These are phyloP conservation scores for Tragelaphus imberbis DNA, from an alignment of 2,113 vertebrate genomes.

Conservation along the genomic window DNA sequence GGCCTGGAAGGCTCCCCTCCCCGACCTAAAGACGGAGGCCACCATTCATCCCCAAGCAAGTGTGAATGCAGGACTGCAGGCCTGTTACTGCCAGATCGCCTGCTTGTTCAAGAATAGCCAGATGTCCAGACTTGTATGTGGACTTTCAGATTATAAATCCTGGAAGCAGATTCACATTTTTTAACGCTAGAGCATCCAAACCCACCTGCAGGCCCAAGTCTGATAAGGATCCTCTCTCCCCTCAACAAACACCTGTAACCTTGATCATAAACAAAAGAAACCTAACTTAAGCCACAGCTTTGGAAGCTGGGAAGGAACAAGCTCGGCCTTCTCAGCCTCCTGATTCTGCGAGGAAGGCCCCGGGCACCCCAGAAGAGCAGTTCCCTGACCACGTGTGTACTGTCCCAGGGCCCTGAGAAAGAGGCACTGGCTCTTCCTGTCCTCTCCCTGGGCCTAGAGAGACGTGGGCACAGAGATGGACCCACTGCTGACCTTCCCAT, in stretches of 20 bases:
- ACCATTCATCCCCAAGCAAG: neutral
- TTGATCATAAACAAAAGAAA: neutral
- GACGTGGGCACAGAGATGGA: fast-evolving
- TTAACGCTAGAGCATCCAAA: neutral
- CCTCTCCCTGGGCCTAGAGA: neutral
- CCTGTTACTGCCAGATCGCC: neutral
- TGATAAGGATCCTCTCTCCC: neutral
- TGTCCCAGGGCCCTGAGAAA: neutral
- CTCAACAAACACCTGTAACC: neutral
- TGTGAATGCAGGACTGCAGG: no score
- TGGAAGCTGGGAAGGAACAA: neutral
- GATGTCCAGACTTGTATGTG: neutral
- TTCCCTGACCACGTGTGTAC: fast-evolving
- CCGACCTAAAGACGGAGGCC: fast-evolving
- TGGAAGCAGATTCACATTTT: neutral
- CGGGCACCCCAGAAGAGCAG: neutral
- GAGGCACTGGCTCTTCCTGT: fast-evolving
- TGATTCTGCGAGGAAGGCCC: neutral
- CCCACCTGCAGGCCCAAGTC: neutral
- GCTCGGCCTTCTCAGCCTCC: neutral
- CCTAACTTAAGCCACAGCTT: neutral
- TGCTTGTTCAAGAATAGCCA: no score
- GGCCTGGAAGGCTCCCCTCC: neutral
- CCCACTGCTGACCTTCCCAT: neutral
- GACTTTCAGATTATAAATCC: no score